Evolutionary conservation across 2,888 invertebrate species (phyloP).

Genomic region (Platynereis dumerilii): DNA sequence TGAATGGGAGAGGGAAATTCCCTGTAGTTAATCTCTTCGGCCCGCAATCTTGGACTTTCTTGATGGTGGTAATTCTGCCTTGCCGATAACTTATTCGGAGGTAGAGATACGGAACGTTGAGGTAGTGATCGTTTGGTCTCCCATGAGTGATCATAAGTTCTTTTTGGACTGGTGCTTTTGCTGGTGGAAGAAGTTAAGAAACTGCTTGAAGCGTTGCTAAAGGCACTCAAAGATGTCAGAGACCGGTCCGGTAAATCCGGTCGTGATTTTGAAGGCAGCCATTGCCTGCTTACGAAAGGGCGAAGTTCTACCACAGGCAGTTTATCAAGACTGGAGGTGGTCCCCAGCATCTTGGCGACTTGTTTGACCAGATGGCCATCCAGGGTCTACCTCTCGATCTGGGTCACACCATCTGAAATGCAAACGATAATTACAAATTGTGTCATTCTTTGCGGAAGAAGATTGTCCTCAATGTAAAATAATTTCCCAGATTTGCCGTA

Average conservation of each 20-base stretch:
- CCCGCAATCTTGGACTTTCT: not conserved
- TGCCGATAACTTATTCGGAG: not conserved
- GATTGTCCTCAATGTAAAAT: no score
- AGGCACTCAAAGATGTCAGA: conserved; percentile 4
- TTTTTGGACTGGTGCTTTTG: not conserved
- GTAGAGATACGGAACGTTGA: not conserved
- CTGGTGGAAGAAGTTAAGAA: not conserved
- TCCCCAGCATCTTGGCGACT: not conserved
- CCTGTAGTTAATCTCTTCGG: not conserved
- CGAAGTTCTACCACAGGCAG: conserved; percentile 22
- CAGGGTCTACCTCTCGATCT: no score
- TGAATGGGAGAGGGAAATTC: not conserved
- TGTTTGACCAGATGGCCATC: not conserved
- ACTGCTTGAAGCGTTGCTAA: not conserved
- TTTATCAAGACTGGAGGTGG: conserved; percentile 5
- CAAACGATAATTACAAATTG: no score
- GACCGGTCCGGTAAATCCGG: conserved; percentile 15
- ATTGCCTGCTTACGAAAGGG: conserved; percentile 13
- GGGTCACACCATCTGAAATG: no score
- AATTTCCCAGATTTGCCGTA: no score
- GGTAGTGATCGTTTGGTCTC: no score
- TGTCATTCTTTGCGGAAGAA: no score
- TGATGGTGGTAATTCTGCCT: no score
- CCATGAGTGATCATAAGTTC: not conserved
- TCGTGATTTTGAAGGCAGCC: conserved; percentile 14